A percentile compares a stretch with the other conserved stretches of the same genome.
These are phyloP conservation scores for Parasteatoda lunata DNA, from an alignment of 2,888 invertebrate species.

Conservation along the genomic window DNA sequence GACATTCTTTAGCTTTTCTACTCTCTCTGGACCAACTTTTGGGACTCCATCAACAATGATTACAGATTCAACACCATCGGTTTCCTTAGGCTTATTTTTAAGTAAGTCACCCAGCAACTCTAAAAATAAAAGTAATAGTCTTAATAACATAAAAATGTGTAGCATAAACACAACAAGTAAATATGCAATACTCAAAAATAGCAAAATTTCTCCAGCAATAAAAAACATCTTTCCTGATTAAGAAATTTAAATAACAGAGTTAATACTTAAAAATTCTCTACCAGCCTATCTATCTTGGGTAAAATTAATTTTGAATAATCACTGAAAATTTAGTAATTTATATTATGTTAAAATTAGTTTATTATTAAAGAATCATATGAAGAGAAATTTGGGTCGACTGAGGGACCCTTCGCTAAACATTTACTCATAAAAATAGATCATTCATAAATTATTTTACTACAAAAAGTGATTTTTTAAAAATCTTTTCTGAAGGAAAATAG, in stretches of 20 bases:
- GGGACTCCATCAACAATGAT: slow-evolving; percentile 98
- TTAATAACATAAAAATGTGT: not conserved
- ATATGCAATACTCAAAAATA: not conserved
- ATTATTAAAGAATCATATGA: too few relatives aligned
- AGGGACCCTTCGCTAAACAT: too few relatives aligned
- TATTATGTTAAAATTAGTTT: too few relatives aligned
- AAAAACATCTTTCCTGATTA: not conserved
- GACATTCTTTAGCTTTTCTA: slow-evolving; percentile 93
- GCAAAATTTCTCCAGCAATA: not conserved
- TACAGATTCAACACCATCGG: slow-evolving; percentile 96
- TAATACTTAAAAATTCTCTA: not conserved
- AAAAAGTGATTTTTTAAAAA: too few relatives aligned
- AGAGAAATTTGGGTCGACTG: too few relatives aligned
- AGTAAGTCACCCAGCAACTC: slow-evolving; percentile 94
- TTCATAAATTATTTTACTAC: too few relatives aligned
- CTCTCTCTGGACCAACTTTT: slow-evolving; percentile 89
- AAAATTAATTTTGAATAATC: not conserved
- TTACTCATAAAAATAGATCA: too few relatives aligned
- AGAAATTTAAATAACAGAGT: not conserved
- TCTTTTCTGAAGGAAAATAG: too few relatives aligned
- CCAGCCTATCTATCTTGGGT: too few relatives aligned
- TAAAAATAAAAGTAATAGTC: slow-evolving; percentile 76
- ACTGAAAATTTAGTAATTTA: not conserved
- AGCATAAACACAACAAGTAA: not conserved
- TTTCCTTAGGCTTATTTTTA: slow-evolving; percentile 91